Evolutionary conservation across 2,797 vertebrate species (phyloP).

Genomic region (Alauda arvensis): DNA sequence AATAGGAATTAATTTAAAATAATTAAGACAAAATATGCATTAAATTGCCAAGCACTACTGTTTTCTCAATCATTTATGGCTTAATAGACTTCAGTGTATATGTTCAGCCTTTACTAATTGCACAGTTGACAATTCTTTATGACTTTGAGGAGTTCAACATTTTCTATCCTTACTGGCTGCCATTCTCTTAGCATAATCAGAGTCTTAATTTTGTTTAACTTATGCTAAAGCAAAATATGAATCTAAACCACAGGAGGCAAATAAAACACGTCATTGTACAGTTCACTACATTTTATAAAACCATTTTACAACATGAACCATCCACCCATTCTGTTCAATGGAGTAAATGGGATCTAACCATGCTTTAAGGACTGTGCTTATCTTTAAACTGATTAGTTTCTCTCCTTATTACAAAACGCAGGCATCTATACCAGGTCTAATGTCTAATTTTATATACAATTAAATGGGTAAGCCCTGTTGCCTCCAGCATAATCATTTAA

Average conservation of each 20-base stretch:
- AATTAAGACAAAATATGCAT: slow-evolving; percentile 51
- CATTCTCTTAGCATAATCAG: slow-evolving; percentile 45
- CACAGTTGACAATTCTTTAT: slow-evolving; percentile 60
- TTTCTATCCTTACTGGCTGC: slow-evolving; percentile 39
- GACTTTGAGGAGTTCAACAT: slow-evolving; percentile 38
- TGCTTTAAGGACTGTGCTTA: slow-evolving; percentile 4
- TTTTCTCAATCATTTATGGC: slow-evolving; percentile 65
- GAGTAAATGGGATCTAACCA: slow-evolving; percentile 52
- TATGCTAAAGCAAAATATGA: slow-evolving; percentile 59
- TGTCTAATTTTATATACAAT: slow-evolving; percentile 22
- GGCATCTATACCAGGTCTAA: slow-evolving; percentile 20
- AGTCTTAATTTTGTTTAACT: slow-evolving; percentile 67
- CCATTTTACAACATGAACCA: slow-evolving; percentile 42
- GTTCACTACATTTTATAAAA: slow-evolving; percentile 56
- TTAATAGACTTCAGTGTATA: slow-evolving; percentile 52
- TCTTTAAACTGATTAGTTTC: slow-evolving; percentile 50
- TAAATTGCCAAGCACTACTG: slow-evolving; percentile 35
- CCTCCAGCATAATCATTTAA: neutral
- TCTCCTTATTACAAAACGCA: slow-evolving; percentile 11
- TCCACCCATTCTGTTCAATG: slow-evolving; percentile 33
- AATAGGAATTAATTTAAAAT: slow-evolving; percentile 63
- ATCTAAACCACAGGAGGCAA: slow-evolving; percentile 60
- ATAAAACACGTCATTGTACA: slow-evolving; percentile 59
- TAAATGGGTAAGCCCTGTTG: neutral
- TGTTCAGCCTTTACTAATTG: slow-evolving; percentile 56